phyloP scores from a whole-genome alignment of 1,140 invertebrate genomes.

The Trichonephila clavipes region DNA sequence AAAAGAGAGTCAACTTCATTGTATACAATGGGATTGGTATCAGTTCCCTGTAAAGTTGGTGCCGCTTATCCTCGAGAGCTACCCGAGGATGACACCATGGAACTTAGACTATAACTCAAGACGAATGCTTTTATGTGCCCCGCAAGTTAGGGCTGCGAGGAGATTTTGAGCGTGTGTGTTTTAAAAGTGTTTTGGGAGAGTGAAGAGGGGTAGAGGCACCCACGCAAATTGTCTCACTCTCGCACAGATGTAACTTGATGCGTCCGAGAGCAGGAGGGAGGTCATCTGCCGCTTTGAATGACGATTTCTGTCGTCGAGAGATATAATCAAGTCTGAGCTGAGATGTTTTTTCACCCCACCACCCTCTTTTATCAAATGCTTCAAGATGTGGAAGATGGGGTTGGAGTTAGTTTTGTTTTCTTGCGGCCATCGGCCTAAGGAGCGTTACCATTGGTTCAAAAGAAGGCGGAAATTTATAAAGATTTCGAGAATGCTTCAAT shows the following conservation, averaged over 20 bases:
- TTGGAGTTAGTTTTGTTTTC: slow-evolving; percentile 7
- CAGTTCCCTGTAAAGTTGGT: background rate
- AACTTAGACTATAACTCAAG: background rate
- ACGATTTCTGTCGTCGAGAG: slow-evolving; percentile 68
- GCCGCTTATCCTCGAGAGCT: slow-evolving; percentile 39
- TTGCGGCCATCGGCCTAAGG: background rate
- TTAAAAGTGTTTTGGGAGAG: slow-evolving; percentile 28
- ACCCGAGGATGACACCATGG: slow-evolving; percentile 33
- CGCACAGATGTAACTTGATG: slow-evolving; percentile 57
- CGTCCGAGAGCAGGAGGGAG: slow-evolving; percentile 56
- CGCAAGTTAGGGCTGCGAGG: background rate
- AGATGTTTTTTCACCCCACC: slow-evolving; percentile 45
- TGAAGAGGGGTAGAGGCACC: slow-evolving; percentile 31
- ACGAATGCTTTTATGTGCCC: slow-evolving; percentile 26
- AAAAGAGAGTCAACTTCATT: background rate
- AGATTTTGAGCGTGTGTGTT: slow-evolving; percentile 17
- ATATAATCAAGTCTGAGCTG: slow-evolving; percentile 51
- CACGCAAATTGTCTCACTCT: background rate
- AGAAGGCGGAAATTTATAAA: too few relatives aligned
- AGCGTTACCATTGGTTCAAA: too few relatives aligned
- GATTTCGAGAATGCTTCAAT: background rate
- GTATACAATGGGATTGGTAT: background rate
- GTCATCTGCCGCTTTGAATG: slow-evolving; percentile 62
- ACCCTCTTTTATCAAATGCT: slow-evolving; percentile 60
- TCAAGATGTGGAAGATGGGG: slow-evolving; percentile 55